These are phyloP conservation scores for Xenops minutus DNA, from an alignment of 2,797 vertebrate species.

Conservation along the genomic window DNA sequence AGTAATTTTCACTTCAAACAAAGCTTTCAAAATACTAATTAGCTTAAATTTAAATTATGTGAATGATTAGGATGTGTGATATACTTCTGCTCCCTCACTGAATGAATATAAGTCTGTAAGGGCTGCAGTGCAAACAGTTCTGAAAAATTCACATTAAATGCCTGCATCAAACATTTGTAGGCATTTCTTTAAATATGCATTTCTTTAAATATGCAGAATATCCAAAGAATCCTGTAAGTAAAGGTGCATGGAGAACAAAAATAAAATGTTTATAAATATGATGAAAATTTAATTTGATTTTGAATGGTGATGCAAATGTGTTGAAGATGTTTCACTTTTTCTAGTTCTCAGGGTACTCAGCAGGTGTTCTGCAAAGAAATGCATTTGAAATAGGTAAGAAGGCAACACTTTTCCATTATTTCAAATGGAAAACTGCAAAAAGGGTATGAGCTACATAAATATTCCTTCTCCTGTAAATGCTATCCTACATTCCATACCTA, in stretches of 20 bases:
- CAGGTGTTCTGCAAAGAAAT: not conserved
- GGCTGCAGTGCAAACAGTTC: not conserved
- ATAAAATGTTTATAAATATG: not conserved
- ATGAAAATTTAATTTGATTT: not conserved
- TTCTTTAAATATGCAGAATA: not conserved
- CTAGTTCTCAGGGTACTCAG: not conserved
- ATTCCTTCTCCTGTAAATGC: not conserved
- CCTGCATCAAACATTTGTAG: not conserved
- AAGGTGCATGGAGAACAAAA: not conserved
- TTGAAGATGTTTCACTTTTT: not conserved
- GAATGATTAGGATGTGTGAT: not conserved
- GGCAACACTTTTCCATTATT: not conserved
- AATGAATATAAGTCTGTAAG: not conserved
- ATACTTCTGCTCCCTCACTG: not conserved
- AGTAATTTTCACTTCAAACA: conserved; percentile 16
- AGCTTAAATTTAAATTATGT: not conserved
- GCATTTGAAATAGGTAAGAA: not conserved
- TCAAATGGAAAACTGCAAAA: not conserved
- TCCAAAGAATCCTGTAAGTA: not conserved
- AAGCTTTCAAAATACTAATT: conserved; percentile 18
- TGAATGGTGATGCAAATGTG: not conserved
- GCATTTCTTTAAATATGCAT: not conserved
- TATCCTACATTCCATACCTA: not conserved
- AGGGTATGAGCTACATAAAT: not conserved
- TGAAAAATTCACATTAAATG: not conserved